These are phyloP conservation scores for Halcyon badia DNA, from an alignment of 2,797 vertebrate species.

Conservation along the genomic window DNA sequence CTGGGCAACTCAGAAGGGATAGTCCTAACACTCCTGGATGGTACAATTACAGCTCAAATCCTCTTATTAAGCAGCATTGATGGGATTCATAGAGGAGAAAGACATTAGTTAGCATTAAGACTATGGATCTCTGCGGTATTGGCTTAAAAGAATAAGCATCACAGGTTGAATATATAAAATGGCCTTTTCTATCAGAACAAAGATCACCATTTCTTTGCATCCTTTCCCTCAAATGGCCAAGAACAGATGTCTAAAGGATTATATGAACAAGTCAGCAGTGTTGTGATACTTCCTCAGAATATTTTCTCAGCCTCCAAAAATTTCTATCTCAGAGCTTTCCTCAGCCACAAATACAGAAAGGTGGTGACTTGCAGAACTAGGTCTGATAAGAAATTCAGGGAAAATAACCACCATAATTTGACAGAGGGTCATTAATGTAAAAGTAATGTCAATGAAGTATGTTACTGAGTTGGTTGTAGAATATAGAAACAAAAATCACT, in stretches of 20 bases:
- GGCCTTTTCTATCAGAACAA: neutral
- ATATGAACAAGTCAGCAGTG: neutral
- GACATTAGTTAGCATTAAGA: neutral
- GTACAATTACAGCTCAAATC: neutral
- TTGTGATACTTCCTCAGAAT: neutral
- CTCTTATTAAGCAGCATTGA: neutral
- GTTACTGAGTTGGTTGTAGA: neutral
- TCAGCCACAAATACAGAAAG: neutral
- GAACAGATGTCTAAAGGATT: neutral
- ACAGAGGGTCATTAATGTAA: neutral
- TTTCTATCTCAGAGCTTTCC: neutral
- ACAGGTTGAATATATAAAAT: neutral
- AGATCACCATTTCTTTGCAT: neutral
- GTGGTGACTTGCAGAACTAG: neutral
- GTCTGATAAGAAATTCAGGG: neutral
- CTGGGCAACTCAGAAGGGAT: neutral
- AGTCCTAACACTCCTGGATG: neutral
- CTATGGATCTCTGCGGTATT: neutral
- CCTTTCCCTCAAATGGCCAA: neutral
- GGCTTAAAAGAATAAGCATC: neutral
- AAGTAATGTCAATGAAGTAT: neutral
- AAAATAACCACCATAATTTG: neutral
- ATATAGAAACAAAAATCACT: slow-evolving; percentile 39
- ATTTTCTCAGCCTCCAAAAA: neutral
- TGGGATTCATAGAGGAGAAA: neutral